Evolutionary conservation across 2,797 vertebrate genomes (phyloP).

Genomic region (Avahi laniger): DNA sequence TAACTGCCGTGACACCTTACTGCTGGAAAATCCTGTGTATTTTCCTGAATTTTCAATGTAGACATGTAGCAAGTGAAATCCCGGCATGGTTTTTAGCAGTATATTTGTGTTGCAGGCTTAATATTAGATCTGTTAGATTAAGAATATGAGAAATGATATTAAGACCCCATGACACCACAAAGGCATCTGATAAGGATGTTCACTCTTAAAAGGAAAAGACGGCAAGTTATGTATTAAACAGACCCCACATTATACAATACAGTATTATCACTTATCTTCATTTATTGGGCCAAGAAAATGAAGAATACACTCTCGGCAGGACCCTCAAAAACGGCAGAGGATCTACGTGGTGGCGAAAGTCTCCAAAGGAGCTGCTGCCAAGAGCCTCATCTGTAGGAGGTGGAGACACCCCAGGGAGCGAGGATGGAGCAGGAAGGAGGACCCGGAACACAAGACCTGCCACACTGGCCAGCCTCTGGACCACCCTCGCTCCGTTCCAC

Average conservation of each 20-base stretch:
- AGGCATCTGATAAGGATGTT: neutral
- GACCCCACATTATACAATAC: neutral
- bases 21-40: neutral
- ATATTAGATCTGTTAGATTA: neutral
- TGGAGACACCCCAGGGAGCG: fast-evolving
- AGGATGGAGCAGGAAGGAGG: fast-evolving
- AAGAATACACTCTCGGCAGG: neutral
- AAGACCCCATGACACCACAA: neutral
- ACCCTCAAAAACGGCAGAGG: neutral
- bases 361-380: neutral
- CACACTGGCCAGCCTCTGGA: neutral
- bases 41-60: neutral
- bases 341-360: neutral
- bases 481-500: neutral
- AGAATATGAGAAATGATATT: neutral
- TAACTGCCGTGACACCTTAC: neutral
- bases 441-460: fast-evolving
- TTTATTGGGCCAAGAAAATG: neutral
- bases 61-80: neutral
- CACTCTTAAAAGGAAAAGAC: neutral
- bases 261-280: neutral
- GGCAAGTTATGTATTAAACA: neutral
- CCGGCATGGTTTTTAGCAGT: neutral
- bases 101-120: fast-evolving
- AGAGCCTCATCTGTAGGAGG: too few species aligned